Conservation (phyloP, 2,113 vertebrate genomes). For the Pogona vitticeps region DNA sequence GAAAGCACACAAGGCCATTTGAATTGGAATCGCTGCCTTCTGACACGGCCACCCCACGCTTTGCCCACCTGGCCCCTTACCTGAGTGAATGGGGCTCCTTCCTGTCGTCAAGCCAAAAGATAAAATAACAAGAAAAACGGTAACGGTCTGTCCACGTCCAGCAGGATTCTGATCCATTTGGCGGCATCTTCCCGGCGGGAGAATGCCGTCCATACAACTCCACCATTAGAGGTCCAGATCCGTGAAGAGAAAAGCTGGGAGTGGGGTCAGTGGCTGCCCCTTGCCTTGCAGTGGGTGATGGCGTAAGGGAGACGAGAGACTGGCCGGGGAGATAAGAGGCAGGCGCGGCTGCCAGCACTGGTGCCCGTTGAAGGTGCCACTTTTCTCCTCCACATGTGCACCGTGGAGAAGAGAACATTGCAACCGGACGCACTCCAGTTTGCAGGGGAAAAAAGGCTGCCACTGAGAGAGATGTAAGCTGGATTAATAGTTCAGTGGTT, state of each 20-base stretch:
- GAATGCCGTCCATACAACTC: neutral
- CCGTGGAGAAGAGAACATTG: too few species aligned
- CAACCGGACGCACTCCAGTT: too few species aligned
- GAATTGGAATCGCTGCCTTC: neutral
- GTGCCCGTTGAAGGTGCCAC: too few species aligned
- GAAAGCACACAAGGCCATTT: constrained; percentile 6
- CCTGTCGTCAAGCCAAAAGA: constrained; percentile 24
- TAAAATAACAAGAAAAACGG: neutral
- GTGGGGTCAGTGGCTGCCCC: constrained; percentile 42
- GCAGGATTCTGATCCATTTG: too few species aligned
- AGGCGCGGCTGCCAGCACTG: too few species aligned
- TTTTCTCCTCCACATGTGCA: too few species aligned
- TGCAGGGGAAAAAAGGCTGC: too few species aligned
- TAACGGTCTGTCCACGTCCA: neutral
- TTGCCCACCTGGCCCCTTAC: neutral
- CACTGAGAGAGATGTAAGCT: too few species aligned
- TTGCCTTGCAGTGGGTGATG: neutral
- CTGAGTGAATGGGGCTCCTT: neutral
- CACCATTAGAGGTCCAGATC: constrained; percentile 49
- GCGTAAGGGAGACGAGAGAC: neutral
- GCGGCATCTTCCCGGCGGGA: neutral
- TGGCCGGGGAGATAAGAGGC: too few species aligned
- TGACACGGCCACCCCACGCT: accelerated
- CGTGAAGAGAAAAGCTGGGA: constrained; percentile 49
- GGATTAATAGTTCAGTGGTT: too few species aligned